Evolutionary conservation across 2,888 invertebrate species (phyloP).

Genomic region (Tenthredo livida): DNA sequence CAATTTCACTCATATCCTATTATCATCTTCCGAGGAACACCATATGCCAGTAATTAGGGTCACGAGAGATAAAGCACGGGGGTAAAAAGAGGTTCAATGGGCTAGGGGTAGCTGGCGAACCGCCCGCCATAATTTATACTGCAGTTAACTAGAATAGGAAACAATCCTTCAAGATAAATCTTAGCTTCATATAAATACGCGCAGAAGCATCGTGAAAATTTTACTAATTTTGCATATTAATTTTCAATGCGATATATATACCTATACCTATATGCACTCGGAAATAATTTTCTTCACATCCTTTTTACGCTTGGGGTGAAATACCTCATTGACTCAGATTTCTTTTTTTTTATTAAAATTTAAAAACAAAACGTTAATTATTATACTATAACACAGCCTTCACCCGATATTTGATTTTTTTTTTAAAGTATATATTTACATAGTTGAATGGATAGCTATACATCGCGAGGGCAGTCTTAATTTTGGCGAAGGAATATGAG

Average conservation of each 20-base stretch:
- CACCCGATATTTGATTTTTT: no score
- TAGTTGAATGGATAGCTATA: no score
- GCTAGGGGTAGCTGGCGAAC: constrained; percentile 10
- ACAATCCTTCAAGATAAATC: constrained; percentile 35
- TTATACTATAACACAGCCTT: no score
- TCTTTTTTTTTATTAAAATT: no score
- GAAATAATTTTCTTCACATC: no score
- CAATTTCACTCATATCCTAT: neutral
- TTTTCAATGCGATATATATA: neutral
- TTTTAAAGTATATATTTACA: no score
- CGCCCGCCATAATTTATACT: constrained; percentile 25
- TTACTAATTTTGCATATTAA: neutral
- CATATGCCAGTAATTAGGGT: constrained; percentile 23
- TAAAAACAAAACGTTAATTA: no score
- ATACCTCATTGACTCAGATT: no score
- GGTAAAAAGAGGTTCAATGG: neutral
- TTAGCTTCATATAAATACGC: neutral
- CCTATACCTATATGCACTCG: no score
- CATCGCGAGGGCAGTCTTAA: neutral
- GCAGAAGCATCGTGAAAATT: neutral
- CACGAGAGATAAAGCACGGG: neutral
- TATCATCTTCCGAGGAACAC: neutral
- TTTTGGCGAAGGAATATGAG: neutral
- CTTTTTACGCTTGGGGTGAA: no score
- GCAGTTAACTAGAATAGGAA: constrained; percentile 9